Evolutionary conservation across 1,140 invertebrate genomes (phyloP).

Genomic region (Epicauta chinensis): DNA sequence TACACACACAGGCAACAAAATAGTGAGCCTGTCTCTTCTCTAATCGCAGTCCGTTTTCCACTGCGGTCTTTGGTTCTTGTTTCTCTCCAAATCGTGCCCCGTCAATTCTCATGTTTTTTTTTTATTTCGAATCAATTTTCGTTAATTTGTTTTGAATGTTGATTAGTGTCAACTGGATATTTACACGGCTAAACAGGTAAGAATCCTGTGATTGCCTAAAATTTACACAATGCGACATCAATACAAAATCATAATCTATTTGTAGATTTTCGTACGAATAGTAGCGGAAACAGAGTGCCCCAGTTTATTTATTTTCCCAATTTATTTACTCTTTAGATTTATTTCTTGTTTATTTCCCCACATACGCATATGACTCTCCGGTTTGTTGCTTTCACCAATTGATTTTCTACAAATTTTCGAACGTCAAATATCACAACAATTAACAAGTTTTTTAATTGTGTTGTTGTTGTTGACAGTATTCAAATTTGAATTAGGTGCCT

Average conservation of each 20-base stretch:
- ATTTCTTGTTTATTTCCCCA: background rate
- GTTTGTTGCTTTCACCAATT: too few relatives aligned
- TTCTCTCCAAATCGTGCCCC: too few relatives aligned
- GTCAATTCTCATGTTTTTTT: constrained; percentile 34
- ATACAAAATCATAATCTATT: background rate
- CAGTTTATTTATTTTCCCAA: background rate
- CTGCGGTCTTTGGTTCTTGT: constrained; percentile 25
- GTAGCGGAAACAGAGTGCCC: constrained; percentile 1
- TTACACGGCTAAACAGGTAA: constrained; percentile 35
- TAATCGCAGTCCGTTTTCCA: constrained; percentile 42
- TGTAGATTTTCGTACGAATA: background rate
- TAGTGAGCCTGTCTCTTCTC: constrained; percentile 43
- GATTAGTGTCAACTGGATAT: constrained; percentile 29
- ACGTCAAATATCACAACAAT: too few relatives aligned
- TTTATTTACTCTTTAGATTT: background rate
- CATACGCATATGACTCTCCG: too few relatives aligned
- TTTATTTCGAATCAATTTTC: constrained; percentile 18
- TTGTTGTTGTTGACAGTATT: background rate
- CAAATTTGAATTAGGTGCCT: constrained; percentile 16
- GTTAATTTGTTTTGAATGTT: constrained; percentile 28
- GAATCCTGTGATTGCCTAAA: constrained; percentile 36
- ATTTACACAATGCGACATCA: constrained; percentile 14
- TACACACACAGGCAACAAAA: too few relatives aligned
- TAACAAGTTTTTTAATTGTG: too few relatives aligned
- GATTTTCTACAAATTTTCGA: too few relatives aligned